phyloP scores from a whole-genome alignment of 2,113 vertebrate species.

The Corydoras maculifer region DNA sequence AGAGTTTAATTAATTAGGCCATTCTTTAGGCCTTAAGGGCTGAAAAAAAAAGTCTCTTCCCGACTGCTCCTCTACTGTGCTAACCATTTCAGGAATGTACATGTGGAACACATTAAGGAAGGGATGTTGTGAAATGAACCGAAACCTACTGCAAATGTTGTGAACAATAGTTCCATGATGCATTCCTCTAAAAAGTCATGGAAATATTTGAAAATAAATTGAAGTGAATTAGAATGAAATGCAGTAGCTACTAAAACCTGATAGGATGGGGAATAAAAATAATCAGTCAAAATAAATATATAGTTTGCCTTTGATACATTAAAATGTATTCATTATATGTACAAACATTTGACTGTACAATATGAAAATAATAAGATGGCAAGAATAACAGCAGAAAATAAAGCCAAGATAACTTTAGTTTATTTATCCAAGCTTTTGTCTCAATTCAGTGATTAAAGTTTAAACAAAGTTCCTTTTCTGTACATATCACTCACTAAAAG shows the following conservation, averaged over 20 bases:
- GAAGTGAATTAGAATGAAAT: slow-evolving; percentile 18
- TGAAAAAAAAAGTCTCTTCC: slow-evolving; percentile 36
- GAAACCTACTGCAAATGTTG: slow-evolving; percentile 35
- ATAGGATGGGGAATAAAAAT: too few relatives aligned
- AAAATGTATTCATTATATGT: not conserved
- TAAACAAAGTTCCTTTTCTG: not conserved
- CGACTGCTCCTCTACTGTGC: slow-evolving; percentile 21
- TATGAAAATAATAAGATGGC: not conserved
- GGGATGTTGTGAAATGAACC: slow-evolving; percentile 49
- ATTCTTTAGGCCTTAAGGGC: slow-evolving; percentile 30
- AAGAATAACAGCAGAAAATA: not conserved
- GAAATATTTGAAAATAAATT: slow-evolving; percentile 25
- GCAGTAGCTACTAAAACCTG: not conserved
- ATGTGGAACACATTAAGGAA: slow-evolving; percentile 63
- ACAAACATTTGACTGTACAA: not conserved
- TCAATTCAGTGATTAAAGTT: not conserved
- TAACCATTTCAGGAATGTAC: slow-evolving; percentile 59
- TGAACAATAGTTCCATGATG: slow-evolving; percentile 28
- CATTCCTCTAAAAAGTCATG: slow-evolving; percentile 1
- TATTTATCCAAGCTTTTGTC: not conserved
- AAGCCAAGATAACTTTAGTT: not conserved
- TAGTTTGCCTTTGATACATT: too few relatives aligned
- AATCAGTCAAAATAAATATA: too few relatives aligned
- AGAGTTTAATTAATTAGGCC: slow-evolving; percentile 31
- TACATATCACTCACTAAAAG: too few relatives aligned